These are phyloP conservation scores for Charina bottae DNA, from an alignment of 2,113 vertebrate species.

Conservation along the genomic window DNA sequence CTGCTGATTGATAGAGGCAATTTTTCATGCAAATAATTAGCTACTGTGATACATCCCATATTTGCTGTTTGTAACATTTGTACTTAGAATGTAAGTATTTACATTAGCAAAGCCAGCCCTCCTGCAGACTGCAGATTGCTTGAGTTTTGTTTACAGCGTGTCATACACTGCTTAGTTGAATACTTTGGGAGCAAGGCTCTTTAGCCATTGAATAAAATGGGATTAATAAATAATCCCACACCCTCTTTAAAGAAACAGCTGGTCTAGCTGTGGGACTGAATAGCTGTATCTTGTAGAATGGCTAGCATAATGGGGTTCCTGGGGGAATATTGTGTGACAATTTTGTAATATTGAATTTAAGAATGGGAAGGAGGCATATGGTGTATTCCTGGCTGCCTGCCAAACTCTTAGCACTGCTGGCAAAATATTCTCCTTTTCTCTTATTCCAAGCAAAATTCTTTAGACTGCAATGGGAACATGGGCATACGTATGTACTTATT, in stretches of 20 bases:
- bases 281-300: not conserved
- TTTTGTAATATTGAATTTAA: slow-evolving; percentile 15
- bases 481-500: slow-evolving; percentile 1
- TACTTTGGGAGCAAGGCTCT: not conserved
- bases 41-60: not conserved
- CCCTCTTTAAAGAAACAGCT: not conserved
- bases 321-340: slow-evolving; percentile 3
- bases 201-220: not conserved
- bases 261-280: not conserved
- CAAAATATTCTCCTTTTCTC: not conserved
- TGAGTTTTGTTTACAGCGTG: not conserved
- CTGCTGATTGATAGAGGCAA: not conserved
- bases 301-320: not conserved
- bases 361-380: slow-evolving; percentile 18
- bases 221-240: not conserved
- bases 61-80: not conserved
- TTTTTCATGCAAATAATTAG: not conserved
- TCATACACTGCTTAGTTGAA: not conserved
- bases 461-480: not conserved
- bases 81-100: not conserved
- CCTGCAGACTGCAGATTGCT: not conserved
- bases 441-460: slow-evolving; percentile 3
- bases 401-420: not conserved
- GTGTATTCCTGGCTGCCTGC: slow-evolving; percentile 9
- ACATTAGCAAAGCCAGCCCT: not conserved